Base-by-base conservation (phyloP, 2,888 invertebrate genomes). In the Dinocampus coccinellae region DNA sequence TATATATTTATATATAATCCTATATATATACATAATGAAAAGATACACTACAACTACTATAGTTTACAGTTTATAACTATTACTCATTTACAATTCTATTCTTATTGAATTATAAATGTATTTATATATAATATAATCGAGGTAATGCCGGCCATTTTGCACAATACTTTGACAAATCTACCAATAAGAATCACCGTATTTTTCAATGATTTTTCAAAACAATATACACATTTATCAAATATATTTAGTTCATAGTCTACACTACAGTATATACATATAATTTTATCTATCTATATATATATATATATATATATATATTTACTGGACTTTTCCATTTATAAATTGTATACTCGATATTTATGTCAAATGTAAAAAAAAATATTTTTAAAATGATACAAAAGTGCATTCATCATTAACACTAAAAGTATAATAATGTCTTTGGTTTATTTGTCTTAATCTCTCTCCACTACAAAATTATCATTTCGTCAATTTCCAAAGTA, bases 91-190 rank as follows among this genome's bases (percentile, higher is more conserved):
- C 75, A 76, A 76, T 70, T 75, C 74, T 76, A 74, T 79, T 82
- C 82, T 83, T 81, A 82, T 81, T 82, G 78, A 77, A 73, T n/a
- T 73, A 78, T n/a, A n/a, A 4, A 29, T 77, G 77, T 77, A 80
- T 80, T 82, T 80, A 78, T 80, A 78, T 78, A 77, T 83, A 81
- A 83, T 81, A 80, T 79, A 80, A 29, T 29, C 3, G 3, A 29
- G 29, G 76, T n/a, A 76, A 77, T 75, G 64, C 53, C 79, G 75
- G 80, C 80, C 80, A 82, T 81, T 76, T 78, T 82, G 77, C 74
- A 63, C 66, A 39, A 61, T 16, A 61, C 42, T 55, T 29, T 24
- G 47, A 52, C 52, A 33, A 52, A 57, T 13, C 53, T 22, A 52
- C 71, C 66, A 71, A 66, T 66, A 55, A 39, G n/a, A 55, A 29